Percentiles rank a stretch among this genome's conserved stretches.
Conservation (phyloP, 2,113 vertebrate genomes). For the Scalopus aquaticus region DNA sequence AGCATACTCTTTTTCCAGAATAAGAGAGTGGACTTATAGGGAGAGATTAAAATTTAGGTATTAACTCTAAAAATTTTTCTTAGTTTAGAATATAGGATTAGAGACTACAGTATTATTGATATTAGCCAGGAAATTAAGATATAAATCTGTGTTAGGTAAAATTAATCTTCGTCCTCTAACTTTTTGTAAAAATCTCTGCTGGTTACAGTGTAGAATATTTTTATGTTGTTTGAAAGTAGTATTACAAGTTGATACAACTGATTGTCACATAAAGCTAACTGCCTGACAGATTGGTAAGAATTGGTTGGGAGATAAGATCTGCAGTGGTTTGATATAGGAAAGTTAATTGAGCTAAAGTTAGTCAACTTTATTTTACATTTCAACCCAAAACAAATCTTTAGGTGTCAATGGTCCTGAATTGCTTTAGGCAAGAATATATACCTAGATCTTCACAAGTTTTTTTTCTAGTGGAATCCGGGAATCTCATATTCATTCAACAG, state of each 20-base stretch:
- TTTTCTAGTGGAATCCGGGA: conserved; percentile 10
- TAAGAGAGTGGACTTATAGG: conserved; percentile 35
- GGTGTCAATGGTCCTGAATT: background rate
- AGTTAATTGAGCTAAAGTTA: conserved; percentile 27
- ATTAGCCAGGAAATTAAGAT: conserved; percentile 51
- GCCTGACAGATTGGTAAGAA: conserved; percentile 26
- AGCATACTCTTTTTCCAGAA: conserved; percentile 54
- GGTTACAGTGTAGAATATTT: conserved; percentile 18
- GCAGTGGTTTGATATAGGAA: background rate
- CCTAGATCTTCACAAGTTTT: background rate
- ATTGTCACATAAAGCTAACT: conserved; percentile 19
- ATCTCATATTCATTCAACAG: conserved; percentile 29
- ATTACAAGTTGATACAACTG: background rate
- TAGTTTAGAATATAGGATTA: background rate
- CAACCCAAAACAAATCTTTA: background rate
- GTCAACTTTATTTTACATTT: conserved; percentile 29
- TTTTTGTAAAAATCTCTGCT: background rate
- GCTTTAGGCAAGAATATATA: conserved; percentile 10
- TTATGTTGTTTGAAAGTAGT: conserved; percentile 20
- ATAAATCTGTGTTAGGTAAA: conserved; percentile 33
- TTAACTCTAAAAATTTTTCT: conserved; percentile 33
- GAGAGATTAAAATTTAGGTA: conserved; percentile 52
- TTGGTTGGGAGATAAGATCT: background rate
- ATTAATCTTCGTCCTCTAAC: conserved; percentile 33
- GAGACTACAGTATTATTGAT: background rate